phyloP scores from a whole-genome alignment of 2,888 invertebrate species.

The Erebia epiphron region DNA sequence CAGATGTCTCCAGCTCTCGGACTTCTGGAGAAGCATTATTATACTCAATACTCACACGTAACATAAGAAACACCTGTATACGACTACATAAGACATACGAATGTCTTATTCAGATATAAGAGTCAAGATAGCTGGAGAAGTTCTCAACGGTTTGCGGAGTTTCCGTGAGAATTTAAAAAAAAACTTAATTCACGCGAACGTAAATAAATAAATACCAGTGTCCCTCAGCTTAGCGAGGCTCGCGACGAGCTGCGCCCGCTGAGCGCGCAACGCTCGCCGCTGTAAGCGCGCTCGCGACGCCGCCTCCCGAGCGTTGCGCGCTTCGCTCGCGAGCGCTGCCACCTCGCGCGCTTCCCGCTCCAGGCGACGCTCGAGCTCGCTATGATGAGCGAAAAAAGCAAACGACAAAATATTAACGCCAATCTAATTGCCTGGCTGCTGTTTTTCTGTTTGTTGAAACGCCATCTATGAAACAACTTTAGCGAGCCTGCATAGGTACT shows the following conservation, averaged over 20 bases:
- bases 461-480: too few species aligned
- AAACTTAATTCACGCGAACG: too few species aligned
- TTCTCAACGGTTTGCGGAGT: too few species aligned
- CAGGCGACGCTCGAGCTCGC: slow-evolving; percentile 66
- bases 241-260: slow-evolving; percentile 53
- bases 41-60: not conserved
- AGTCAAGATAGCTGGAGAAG: too few species aligned
- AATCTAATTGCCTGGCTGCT: too few species aligned
- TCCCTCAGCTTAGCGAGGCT: slow-evolving; percentile 61
- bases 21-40: slow-evolving; percentile 52
- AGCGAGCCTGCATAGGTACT: too few species aligned
- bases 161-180: too few species aligned
- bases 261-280: slow-evolving; percentile 61
- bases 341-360: slow-evolving; percentile 71
- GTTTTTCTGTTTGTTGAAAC: too few species aligned
- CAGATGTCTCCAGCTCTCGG: slow-evolving; percentile 68
- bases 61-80: too few species aligned
- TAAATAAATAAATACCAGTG: slow-evolving; percentile 50
- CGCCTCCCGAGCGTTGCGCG: slow-evolving; percentile 67
- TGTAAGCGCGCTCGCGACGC: slow-evolving; percentile 61
- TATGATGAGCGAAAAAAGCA: slow-evolving; percentile 35
- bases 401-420: not conserved
- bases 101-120: too few species aligned
- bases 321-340: slow-evolving; percentile 66
- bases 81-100: too few species aligned